These are phyloP conservation scores for Sardinella longiceps DNA, from an alignment of 2,797 vertebrate species.

Conservation along the genomic window DNA sequence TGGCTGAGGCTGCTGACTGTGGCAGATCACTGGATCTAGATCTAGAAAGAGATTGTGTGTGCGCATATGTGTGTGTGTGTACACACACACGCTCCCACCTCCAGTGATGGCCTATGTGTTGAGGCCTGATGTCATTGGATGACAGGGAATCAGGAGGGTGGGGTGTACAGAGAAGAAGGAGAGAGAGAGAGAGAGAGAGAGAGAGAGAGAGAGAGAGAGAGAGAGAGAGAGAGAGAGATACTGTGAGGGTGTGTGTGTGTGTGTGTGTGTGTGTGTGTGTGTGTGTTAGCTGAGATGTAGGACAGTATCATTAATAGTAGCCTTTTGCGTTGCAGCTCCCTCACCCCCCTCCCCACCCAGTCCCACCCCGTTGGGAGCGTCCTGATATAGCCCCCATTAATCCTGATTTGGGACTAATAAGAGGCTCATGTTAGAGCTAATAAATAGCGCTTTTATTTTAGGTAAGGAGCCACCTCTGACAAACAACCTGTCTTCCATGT, in stretches of 20 bases:
- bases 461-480: slow-evolving; percentile 65
- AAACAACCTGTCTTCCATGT: slow-evolving; percentile 64
- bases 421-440: slow-evolving; percentile 79
- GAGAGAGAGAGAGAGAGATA: not conserved
- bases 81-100: not conserved
- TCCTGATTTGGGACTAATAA: slow-evolving; percentile 81
- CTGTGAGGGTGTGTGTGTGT: not conserved
- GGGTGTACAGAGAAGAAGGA: not conserved
- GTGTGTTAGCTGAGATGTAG: slow-evolving; percentile 75
- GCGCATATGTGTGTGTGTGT: no score
- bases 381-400: slow-evolving; percentile 78
- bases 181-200: not conserved
- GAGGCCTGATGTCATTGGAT: not conserved
- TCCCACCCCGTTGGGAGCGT: slow-evolving; percentile 67
- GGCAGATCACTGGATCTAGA: not conserved
- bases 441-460: slow-evolving; percentile 80
- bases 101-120: not conserved
- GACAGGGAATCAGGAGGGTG: not conserved
- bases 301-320: slow-evolving; percentile 76
- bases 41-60: not conserved
- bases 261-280: slow-evolving; percentile 37
- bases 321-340: slow-evolving; percentile 57
- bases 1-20: slow-evolving; percentile 17
- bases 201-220: not conserved
- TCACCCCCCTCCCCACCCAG: not conserved